Conservation (phyloP, 2,888 invertebrate genomes). For the Trachelus stipa region DNA sequence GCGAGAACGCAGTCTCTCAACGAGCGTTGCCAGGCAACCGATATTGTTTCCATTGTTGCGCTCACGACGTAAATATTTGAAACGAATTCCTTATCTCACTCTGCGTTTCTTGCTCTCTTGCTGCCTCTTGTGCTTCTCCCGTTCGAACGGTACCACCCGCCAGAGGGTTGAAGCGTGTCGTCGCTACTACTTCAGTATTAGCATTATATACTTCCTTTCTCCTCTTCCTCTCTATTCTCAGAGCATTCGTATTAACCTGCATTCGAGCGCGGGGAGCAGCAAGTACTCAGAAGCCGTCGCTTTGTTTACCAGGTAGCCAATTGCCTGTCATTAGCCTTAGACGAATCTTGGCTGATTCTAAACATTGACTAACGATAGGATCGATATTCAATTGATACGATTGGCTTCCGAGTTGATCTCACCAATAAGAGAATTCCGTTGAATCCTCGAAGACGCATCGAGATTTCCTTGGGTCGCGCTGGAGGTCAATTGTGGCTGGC, state of each 20-base stretch:
- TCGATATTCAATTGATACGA: neutral
- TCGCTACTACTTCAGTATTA: neutral
- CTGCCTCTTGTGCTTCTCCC: constrained; percentile 16
- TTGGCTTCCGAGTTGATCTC: neutral
- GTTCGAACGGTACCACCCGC: neutral
- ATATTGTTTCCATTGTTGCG: constrained; percentile 43
- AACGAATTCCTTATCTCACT: constrained; percentile 21
- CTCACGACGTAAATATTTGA: constrained; percentile 38
- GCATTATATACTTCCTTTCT: neutral
- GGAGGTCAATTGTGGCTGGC: neutral
- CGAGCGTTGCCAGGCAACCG: constrained; percentile 41
- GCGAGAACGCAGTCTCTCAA: constrained; percentile 23
- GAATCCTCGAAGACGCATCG: neutral
- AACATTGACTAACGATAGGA: neutral
- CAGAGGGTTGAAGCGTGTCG: neutral
- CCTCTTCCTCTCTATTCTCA: constrained; percentile 29
- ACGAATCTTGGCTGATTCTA: neutral
- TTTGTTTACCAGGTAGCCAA: neutral
- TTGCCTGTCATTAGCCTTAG: neutral
- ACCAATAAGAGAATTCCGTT: neutral
- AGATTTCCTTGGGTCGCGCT: neutral
- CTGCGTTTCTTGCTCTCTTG: constrained; percentile 16
- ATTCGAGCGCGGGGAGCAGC: neutral
- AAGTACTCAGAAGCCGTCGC: neutral
- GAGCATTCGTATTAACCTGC: constrained; percentile 12